Percentiles rank a stretch among this genome's conserved stretches.
These are phyloP conservation scores for Liopterus haemorrhoidalis DNA, from an alignment of 2,888 invertebrate species.

Conservation along the genomic window DNA sequence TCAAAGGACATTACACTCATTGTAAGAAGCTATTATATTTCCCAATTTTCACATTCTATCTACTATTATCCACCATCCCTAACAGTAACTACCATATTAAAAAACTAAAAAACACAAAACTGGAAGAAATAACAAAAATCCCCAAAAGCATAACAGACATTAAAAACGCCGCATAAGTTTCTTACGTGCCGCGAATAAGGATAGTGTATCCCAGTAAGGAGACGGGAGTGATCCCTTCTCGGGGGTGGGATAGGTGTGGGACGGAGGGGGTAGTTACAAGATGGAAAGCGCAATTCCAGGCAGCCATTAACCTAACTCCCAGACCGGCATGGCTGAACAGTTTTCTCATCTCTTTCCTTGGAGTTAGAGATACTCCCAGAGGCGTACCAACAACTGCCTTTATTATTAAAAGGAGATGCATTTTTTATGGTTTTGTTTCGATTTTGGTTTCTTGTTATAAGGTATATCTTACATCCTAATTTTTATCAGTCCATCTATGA, in stretches of 20 bases:
- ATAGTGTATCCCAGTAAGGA: constrained; percentile 18
- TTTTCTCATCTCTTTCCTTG: constrained; percentile 31
- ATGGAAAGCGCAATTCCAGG: constrained; percentile 67
- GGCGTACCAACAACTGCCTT: too few species aligned
- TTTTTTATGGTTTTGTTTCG: too few species aligned
- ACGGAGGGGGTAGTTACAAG: constrained; percentile 47
- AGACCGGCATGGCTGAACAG: constrained; percentile 53
- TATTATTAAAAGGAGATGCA: too few species aligned
- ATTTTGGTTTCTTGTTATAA: too few species aligned
- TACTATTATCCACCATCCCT: constrained; percentile 30
- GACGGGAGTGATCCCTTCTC: constrained; percentile 34
- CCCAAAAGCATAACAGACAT: constrained; percentile 49
- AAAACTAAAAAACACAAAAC: constrained; percentile 45
- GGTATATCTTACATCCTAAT: too few species aligned
- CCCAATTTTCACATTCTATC: constrained; percentile 42
- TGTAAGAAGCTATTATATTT: constrained; percentile 17
- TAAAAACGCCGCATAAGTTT: constrained; percentile 47
- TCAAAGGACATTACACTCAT: constrained; percentile 6
- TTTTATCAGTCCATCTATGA: too few species aligned
- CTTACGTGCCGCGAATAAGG: constrained; percentile 47
- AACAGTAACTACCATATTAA: constrained; percentile 41
- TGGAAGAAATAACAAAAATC: too few species aligned
- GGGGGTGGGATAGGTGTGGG: constrained; percentile 34
- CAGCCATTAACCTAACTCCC: constrained; percentile 63
- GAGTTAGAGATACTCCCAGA: not conserved